phyloP scores from a whole-genome alignment of 2,888 invertebrate species.

The Tuberolachnus salignus region DNA sequence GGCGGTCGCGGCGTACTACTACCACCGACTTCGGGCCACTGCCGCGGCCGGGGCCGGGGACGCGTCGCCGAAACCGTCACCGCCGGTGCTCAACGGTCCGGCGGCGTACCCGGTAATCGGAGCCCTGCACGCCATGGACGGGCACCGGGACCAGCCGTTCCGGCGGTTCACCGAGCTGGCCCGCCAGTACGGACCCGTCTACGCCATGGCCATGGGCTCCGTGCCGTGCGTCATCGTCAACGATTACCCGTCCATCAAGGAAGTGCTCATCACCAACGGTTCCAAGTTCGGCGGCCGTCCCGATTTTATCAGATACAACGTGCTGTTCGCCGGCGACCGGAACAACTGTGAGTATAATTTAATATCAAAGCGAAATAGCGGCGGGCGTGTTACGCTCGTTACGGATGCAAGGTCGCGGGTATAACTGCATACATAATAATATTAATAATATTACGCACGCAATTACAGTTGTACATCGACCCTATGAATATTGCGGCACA shows the following conservation, averaged over 20 bases:
- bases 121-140: constrained; percentile 71
- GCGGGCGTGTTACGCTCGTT: no score
- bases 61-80: neutral
- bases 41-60: neutral
- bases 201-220: constrained; percentile 72
- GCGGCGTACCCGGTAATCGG: constrained; percentile 73
- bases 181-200: constrained; percentile 75
- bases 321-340: constrained; percentile 81
- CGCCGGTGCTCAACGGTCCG: constrained; percentile 65
- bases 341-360: constrained; percentile 80
- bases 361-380: no score
- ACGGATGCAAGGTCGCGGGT: no score
- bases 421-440: no score
- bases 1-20: neutral
- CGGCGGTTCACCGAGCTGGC: constrained; percentile 75
- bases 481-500: no score
- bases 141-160: constrained; percentile 72
- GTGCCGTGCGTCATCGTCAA: constrained; percentile 77
- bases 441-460: no score
- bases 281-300: constrained; percentile 83
- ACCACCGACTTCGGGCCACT: neutral
- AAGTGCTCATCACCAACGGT: constrained; percentile 79
- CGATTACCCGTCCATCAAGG: constrained; percentile 73
- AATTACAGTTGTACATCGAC: no score
- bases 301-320: constrained; percentile 79